phyloP scores from a whole-genome alignment of 2,797 vertebrate species.

The Pantherophis alleghaniensis region DNA sequence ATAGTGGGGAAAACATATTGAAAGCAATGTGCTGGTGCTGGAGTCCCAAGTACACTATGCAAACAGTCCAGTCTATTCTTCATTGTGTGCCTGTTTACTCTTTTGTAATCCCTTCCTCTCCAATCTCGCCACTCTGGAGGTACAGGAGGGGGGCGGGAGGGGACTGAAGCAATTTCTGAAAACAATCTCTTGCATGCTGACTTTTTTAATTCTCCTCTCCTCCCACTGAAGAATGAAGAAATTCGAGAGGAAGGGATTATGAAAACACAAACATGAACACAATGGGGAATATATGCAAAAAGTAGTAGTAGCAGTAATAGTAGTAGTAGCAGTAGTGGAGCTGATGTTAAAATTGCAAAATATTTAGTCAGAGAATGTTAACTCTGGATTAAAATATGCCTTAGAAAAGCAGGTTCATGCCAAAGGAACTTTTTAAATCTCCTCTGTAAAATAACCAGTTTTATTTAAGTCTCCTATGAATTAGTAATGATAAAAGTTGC shows the following conservation, averaged over 20 bases:
- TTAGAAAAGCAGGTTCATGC: background rate
- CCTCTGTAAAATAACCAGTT: background rate
- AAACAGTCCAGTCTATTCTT: background rate
- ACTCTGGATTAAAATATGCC: background rate
- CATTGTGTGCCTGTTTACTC: background rate
- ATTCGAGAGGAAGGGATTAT: background rate
- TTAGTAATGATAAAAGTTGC: background rate
- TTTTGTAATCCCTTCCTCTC: background rate
- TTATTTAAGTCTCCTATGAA: background rate
- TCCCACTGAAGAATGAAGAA: background rate
- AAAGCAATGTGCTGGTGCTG: background rate
- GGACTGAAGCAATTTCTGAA: background rate
- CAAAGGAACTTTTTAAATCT: background rate
- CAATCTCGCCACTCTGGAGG: background rate
- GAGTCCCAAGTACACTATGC: background rate
- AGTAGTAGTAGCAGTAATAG: background rate
- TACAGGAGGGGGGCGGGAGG: accelerated
- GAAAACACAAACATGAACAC: background rate
- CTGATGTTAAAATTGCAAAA: background rate
- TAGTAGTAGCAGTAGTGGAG: background rate
- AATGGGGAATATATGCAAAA: background rate
- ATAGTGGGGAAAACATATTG: background rate
- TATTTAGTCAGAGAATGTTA: background rate
- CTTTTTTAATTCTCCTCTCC: background rate
- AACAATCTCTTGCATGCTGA: background rate